A percentile compares a stretch with the other conserved stretches of the same genome.
These are phyloP conservation scores for Orchestes rusci DNA, from an alignment of 2,888 invertebrate species.

Conservation along the genomic window DNA sequence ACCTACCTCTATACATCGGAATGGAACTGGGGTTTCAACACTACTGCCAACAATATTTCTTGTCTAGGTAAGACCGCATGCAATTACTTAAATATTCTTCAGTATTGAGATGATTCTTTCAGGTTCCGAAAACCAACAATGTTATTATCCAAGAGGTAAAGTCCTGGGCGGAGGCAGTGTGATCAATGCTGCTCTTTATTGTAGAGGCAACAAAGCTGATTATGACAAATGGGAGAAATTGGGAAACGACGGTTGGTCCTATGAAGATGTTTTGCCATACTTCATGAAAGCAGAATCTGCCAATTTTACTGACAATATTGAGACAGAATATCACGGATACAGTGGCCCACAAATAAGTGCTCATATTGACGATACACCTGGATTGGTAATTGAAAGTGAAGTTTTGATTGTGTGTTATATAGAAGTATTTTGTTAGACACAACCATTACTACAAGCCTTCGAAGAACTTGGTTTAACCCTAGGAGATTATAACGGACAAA, in stretches of 20 bases:
- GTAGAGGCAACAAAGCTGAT: constrained; percentile 3
- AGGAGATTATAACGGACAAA: constrained; percentile 13
- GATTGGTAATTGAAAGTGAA: constrained; percentile 2
- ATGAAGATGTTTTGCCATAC: constrained; percentile 43
- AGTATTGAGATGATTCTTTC: too few species aligned
- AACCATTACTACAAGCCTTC: constrained; percentile 41
- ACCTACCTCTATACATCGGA: neutral
- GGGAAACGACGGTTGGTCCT: constrained; percentile 28
- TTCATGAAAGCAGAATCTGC: constrained; percentile 13
- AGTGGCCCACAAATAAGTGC: constrained; percentile 2
- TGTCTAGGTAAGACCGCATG: constrained; percentile 9
- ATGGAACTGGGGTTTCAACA: constrained; percentile 4
- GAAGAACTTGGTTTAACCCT: constrained; percentile 35
- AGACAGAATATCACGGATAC: constrained; percentile 7
- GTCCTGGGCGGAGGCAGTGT: constrained; percentile 3
- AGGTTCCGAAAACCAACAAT: neutral
- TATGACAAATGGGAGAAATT: constrained; percentile 7
- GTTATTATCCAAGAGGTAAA: constrained; percentile 9
- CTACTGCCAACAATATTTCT: neutral
- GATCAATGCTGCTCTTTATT: constrained; percentile 2
- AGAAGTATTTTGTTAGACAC: too few species aligned
- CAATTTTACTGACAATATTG: constrained; percentile 2
- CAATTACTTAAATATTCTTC: too few species aligned
- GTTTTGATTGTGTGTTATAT: too few species aligned
- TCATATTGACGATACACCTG: neutral